Base-by-base conservation (phyloP, 2,888 invertebrate species). In the Agapostemon virescens region DNA sequence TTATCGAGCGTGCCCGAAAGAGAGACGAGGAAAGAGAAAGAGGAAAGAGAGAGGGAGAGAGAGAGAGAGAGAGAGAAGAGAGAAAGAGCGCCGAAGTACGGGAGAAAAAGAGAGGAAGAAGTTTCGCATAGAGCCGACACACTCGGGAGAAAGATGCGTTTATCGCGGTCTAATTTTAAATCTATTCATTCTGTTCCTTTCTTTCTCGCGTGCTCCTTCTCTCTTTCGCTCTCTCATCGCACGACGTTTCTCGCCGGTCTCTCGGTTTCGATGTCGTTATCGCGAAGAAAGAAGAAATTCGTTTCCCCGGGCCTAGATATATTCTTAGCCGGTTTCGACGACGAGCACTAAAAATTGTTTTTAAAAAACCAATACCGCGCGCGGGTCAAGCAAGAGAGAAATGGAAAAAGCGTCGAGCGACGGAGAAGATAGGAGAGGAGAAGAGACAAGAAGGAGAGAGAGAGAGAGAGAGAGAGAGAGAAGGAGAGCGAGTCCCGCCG, bases 321-420 rank as follows among this genome's bases (percentile, higher is more conserved):
- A 82, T 91, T 91, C 87, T 90, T 90, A 89, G 88, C 85, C 74
- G 85, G 87, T 89, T 88, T 84, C 84, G 68, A 40, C 76, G 77
- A 71, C 78, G 72, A 69, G 82, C 81, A 17, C 23, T 82, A 82
- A 83, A 85, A 85, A 89, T 90, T 89, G 78, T 74, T 79, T 90
- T 82, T 89, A 88, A 85, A 87, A 90, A 88, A 85, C 87, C 84
- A 77, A 84, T 87, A 84, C 77, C 36, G 69, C 67, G 76, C n/a
- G 67, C 58, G 69, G 63, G 23, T 38, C 52, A 40, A 55, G 40
- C 15, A 40, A 33, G 38, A 20, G 26, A 17, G 23, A 26, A 6
- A 4, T 6, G 15, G 26, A 23, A 23, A 55, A 23, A 52, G 9
- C n/a, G n/a, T n/a, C 45, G 52, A 13, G 52, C n/a, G n/a, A 9